Evolutionary conservation across 23 tunicate genomes (phyloP).

Genomic region (Clavelina lepadiformis): DNA sequence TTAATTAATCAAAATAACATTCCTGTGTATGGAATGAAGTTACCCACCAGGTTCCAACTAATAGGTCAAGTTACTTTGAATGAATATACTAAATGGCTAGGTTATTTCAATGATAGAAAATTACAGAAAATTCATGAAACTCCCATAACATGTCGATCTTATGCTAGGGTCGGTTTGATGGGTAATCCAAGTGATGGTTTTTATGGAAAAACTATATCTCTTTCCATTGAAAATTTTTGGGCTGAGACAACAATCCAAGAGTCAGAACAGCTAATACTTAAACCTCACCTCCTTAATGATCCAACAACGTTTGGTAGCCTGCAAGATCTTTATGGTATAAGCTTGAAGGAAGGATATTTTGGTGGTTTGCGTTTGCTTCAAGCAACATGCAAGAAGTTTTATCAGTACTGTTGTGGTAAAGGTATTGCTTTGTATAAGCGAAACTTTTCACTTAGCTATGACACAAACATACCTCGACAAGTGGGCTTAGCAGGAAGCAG

Average conservation of each 20-base stretch:
- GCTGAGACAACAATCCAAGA: conserved; percentile 80
- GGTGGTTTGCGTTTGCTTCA: conserved; percentile 91
- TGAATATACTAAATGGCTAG: conserved; percentile 59
- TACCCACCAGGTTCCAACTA: conserved; percentile 86
- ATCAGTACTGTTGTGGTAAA: conserved; percentile 73
- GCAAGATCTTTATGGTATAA: conserved; percentile 86
- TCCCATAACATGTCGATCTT: conserved; percentile 59
- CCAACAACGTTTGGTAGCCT: conserved; percentile 93
- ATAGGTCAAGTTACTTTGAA: conserved; percentile 74
- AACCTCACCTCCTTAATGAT: conserved; percentile 89
- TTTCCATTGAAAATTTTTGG: conserved; percentile 91
- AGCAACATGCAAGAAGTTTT: conserved; percentile 94
- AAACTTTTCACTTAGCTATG: conserved; percentile 82
- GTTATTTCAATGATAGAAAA: conserved; percentile 55
- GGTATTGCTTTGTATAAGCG: conserved; percentile 75
- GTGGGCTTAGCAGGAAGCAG: conserved; percentile 94
- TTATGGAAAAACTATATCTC: conserved; percentile 91
- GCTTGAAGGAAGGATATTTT: conserved; percentile 84
- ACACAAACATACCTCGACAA: conserved; percentile 92
- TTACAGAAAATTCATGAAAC: conserved; percentile 7
- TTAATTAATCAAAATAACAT: conserved; percentile 51
- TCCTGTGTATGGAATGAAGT: conserved; percentile 82
- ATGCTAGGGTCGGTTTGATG: conserved; percentile 89
- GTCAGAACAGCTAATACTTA: conserved; percentile 55
- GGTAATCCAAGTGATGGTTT: conserved; percentile 98